phyloP scores from a whole-genome alignment of 1,140 invertebrate species.

The Zaprionus gabonicus region DNA sequence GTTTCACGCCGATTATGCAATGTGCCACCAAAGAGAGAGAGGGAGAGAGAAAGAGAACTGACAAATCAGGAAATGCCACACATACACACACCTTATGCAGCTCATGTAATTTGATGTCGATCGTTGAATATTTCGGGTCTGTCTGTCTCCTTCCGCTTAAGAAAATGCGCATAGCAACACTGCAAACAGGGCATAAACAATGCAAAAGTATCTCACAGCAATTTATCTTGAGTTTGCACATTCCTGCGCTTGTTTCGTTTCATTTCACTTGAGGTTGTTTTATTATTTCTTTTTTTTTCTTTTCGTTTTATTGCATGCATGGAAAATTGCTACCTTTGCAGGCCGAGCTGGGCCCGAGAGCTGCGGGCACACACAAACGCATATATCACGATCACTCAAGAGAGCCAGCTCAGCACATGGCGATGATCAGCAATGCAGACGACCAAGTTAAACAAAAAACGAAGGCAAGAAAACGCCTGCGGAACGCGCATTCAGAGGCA shows the following conservation, averaged over 20 bases:
- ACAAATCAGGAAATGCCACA: slow-evolving; percentile 33
- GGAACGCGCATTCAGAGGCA: slow-evolving; percentile 68
- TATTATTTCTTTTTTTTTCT: slow-evolving; percentile 48
- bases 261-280: slow-evolving; percentile 63
- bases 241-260: slow-evolving; percentile 72
- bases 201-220: slow-evolving; percentile 61
- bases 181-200: slow-evolving; percentile 34
- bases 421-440: slow-evolving; percentile 64
- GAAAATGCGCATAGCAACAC: slow-evolving; percentile 31
- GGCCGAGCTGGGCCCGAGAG: slow-evolving; percentile 42
- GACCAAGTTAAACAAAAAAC: slow-evolving; percentile 51
- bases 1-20: slow-evolving; percentile 15
- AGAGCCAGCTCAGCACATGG: slow-evolving; percentile 80
- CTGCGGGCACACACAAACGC: slow-evolving; percentile 36
- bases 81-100: not conserved
- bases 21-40: not conserved
- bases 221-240: slow-evolving; percentile 79
- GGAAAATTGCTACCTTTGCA: slow-evolving; percentile 83
- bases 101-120: slow-evolving; percentile 24
- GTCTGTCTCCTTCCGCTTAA: slow-evolving; percentile 49
- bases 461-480: slow-evolving; percentile 53
- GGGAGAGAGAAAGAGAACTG: not conserved
- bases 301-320: slow-evolving; percentile 65
- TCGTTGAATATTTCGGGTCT: slow-evolving; percentile 22
- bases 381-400: slow-evolving; percentile 77